Conservation (phyloP, 2,888 invertebrate species). For the Eledone cirrhosa region DNA sequence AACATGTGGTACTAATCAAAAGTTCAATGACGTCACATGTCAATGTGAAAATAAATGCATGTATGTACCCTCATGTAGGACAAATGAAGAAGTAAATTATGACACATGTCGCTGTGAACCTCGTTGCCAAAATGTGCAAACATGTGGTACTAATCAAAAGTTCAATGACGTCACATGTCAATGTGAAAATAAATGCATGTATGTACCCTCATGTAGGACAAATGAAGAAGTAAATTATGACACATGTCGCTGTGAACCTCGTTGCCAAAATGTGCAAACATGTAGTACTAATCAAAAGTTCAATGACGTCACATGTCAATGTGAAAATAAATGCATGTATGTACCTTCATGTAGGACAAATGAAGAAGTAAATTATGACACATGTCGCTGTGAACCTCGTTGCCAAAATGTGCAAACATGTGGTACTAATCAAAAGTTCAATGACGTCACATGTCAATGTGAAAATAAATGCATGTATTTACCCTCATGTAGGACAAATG, state of each 20-base stretch:
- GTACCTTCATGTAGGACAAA: not conserved
- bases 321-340: not conserved
- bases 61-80: not conserved
- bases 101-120: not conserved
- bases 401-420: not conserved
- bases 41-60: not conserved
- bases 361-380: not conserved
- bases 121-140: not conserved
- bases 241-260: not conserved
- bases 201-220: not conserved
- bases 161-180: not conserved
- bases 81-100: not conserved
- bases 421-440: not conserved
- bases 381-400: not conserved
- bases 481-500: not conserved
- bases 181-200: not conserved
- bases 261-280: not conserved
- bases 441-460: not conserved
- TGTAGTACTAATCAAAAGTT: not conserved
- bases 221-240: not conserved
- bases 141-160: not conserved
- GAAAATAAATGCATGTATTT: not conserved
- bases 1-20: not conserved
- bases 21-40: not conserved
- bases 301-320: not conserved